Percentiles rank a stretch among this genome's conserved stretches.
Evolutionary conservation across 2,888 invertebrate genomes (phyloP).

Genomic region (Perdita meconis): DNA sequence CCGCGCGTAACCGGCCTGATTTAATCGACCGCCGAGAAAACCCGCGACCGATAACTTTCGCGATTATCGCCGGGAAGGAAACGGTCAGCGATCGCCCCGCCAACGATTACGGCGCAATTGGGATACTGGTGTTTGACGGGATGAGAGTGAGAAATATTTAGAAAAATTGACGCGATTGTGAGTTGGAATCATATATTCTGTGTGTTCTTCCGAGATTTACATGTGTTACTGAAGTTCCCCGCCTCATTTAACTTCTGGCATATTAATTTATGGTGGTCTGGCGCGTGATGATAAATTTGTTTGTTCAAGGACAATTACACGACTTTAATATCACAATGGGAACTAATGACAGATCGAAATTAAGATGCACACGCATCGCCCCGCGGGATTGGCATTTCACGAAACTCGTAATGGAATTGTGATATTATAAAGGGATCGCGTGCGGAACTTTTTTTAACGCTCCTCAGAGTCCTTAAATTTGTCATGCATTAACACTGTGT

Average conservation of each 20-base stretch:
- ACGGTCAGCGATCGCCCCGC: conserved; percentile 9
- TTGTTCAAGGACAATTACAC: conserved; percentile 39
- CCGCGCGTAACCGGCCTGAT: conserved; percentile 27
- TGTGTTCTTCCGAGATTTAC: no score
- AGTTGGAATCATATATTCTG: no score
- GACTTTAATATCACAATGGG: conserved; percentile 57
- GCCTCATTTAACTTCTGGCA: no score
- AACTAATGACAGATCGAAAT: conserved; percentile 61
- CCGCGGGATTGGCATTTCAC: conserved; percentile 46
- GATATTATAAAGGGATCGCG: conserved; percentile 55
- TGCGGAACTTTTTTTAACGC: conserved; percentile 36
- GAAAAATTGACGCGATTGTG: no score
- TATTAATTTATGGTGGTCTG: no score
- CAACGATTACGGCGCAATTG: conserved; percentile 3
- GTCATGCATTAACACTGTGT: conserved; percentile 32
- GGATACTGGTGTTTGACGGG: conserved; percentile 13
- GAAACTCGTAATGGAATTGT: conserved; percentile 57
- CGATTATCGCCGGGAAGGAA: conserved; percentile 35
- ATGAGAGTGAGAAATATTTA: conserved; percentile 1
- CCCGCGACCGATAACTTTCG: neutral
- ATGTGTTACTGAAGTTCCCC: no score
- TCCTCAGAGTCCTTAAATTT: conserved; percentile 5
- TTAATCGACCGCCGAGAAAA: conserved; percentile 31
- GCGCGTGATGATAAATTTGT: conserved; percentile 32
- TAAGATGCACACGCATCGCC: conserved; percentile 53